Percentiles rank a stretch among this genome's conserved stretches.
These are phyloP conservation scores for Cerastoderma edule DNA, from an alignment of 2,888 invertebrate genomes.

Conservation along the genomic window DNA sequence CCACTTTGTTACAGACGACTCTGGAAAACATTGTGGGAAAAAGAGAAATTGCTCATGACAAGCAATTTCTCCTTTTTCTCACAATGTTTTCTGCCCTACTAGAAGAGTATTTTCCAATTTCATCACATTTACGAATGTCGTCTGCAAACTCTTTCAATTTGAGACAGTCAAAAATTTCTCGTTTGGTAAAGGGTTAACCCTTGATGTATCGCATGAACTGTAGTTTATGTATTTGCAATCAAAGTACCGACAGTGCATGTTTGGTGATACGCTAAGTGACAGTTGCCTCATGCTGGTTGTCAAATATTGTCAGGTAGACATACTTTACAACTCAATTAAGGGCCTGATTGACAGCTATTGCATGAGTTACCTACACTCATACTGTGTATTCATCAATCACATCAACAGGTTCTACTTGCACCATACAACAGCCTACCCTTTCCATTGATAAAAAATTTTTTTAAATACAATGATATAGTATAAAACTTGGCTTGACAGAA, in stretches of 20 bases:
- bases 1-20: too few species aligned
- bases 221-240: neutral
- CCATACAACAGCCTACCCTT: too few species aligned
- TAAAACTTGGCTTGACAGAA: neutral
- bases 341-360: constrained; percentile 24
- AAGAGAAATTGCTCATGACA: too few species aligned
- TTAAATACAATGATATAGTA: neutral
- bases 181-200: too few species aligned
- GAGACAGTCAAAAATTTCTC: too few species aligned
- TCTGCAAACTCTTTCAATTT: too few species aligned
- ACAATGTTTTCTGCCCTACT: too few species aligned
- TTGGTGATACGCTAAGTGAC: constrained; percentile 21
- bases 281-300: constrained; percentile 20
- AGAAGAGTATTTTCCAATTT: too few species aligned
- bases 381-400: constrained; percentile 27
- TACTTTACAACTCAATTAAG: constrained; percentile 28
- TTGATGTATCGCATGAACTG: too few species aligned
- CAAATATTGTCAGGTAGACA: constrained; percentile 25
- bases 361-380: constrained; percentile 19
- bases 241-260: constrained; percentile 23
- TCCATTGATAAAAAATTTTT: neutral
- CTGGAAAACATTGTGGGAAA: too few species aligned
- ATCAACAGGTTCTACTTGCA: neutral
- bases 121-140: too few species aligned
- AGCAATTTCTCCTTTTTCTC: too few species aligned